Evolutionary conservation across 2,113 vertebrate genomes (phyloP).

Genomic region (Geothlypis trichas): DNA sequence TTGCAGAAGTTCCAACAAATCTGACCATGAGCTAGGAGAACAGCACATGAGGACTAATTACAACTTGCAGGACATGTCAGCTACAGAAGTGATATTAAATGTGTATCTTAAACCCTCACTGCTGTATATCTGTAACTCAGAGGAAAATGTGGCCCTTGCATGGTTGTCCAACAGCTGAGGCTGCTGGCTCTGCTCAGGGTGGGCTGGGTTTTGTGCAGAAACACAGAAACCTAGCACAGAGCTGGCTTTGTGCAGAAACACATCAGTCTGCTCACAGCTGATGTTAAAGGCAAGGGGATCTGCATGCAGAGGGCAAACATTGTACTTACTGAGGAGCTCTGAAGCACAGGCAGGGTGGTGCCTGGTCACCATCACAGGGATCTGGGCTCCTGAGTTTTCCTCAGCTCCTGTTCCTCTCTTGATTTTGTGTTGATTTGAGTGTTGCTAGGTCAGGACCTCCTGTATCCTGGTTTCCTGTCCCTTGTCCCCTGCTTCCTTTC

Average conservation of each 20-base stretch:
- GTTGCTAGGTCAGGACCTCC: not conserved
- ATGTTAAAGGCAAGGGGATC: not conserved
- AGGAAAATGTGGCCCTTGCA: not conserved
- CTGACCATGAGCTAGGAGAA: not conserved
- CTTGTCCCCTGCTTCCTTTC: not conserved
- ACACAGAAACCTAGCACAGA: too few relatives aligned
- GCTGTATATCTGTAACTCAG: not conserved
- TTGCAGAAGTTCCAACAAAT: not conserved
- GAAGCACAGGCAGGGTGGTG: not conserved
- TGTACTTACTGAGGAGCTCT: not conserved
- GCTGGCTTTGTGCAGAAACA: not conserved
- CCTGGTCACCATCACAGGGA: not conserved
- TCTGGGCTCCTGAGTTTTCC: not conserved
- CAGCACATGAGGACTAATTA: not conserved
- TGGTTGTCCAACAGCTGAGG: not conserved
- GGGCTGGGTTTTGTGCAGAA: not conserved
- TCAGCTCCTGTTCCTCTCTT: not conserved
- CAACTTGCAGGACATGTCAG: not conserved
- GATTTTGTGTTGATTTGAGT: not conserved
- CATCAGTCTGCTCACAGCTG: not conserved
- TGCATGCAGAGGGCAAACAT: fast-evolving
- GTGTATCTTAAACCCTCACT: not conserved
- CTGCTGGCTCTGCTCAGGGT: not conserved
- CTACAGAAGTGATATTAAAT: not conserved
- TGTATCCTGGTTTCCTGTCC: not conserved